phyloP scores from a whole-genome alignment of 1,140 invertebrate species.

The Telenomus remus region DNA sequence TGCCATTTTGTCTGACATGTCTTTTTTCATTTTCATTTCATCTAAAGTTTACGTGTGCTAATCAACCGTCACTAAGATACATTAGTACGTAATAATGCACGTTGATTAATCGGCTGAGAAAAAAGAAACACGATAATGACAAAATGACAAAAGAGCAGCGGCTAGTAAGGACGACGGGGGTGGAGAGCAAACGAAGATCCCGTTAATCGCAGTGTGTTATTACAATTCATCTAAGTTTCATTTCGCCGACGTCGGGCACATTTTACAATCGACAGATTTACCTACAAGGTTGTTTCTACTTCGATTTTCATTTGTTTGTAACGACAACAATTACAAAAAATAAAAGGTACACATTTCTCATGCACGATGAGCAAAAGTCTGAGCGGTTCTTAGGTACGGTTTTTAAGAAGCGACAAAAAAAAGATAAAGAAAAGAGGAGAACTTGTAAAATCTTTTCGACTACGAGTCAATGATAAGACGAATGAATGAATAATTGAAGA shows the following conservation, averaged over 20 bases:
- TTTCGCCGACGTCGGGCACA: constrained; percentile 45
- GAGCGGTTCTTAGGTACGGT: constrained; percentile 16
- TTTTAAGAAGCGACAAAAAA: neutral
- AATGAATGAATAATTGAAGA: constrained; percentile 14
- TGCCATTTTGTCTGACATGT: neutral
- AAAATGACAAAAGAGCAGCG: constrained; percentile 3
- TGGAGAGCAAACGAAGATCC: constrained; percentile 6
- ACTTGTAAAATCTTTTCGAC: too few relatives aligned
- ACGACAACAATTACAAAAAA: constrained; percentile 27
- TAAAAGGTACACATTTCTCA: neutral
- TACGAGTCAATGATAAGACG: neutral
- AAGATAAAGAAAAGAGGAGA: too few relatives aligned
- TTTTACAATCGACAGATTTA: constrained; percentile 41
- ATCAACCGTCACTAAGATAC: constrained; percentile 51
- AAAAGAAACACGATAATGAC: constrained; percentile 32
- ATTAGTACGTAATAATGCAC: constrained; percentile 64
- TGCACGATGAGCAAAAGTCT: constrained; percentile 12
- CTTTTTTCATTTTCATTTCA: constrained; percentile 23
- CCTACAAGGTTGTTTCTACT: constrained; percentile 14
- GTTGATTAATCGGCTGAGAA: constrained; percentile 58
- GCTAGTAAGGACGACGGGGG: constrained; percentile 3
- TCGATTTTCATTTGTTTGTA: too few relatives aligned
- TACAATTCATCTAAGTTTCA: constrained; percentile 16
- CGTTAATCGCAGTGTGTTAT: constrained; percentile 5
- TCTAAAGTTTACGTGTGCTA: constrained; percentile 52